Evolutionary conservation across 92 coral and sea anemone species (phyloP), one percentile per base, ranked within the genome.

Genomic region (Palythoa grandis): DNA sequence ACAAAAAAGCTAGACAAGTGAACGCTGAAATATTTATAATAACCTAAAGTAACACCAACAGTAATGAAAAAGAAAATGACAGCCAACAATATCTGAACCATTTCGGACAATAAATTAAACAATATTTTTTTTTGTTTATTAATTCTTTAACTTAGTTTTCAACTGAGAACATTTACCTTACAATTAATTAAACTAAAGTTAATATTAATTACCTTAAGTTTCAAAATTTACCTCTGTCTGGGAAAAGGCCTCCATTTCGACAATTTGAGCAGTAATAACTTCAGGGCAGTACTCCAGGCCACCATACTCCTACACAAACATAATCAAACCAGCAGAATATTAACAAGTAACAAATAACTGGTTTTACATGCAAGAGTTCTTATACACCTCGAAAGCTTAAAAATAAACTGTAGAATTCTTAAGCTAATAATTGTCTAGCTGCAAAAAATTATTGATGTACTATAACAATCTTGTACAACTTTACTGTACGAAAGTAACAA

Each of bases 251-350:
- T 92, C 96, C 89, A 96, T 89, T 77, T 96, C 98, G 9, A 93
- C 86, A 86, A 96, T 94, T 67, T 80, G 70, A 56, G 91, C 98
- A 6, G 92, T 86, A 38, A 96, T 91, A 47, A 39, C 72, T 65
- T 92, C 95, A 77, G 98, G 98, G 52, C 93, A 94, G 63, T 91
- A 77, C 85, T 94, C 98, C 78, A 96, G 84, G 80, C 98, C 91
- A 14, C 98, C 98, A 90, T 94, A 96, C 83, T 96, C 98, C 98
- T 96, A 89, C 15, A 88, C 77, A 25, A 79, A 52, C 38, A 58
- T 53, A 60, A 68, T 19, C 29, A 68, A 73, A 38, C 0, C 40
- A 80, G 29, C 17, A 23, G 13, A 16, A 8, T 17, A 5, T 10
- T 16, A 12, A 54, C n/a, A 52, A n/a, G 4, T 11, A 38, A 19